These are phyloP conservation scores for Geotrypetes seraphini DNA, from an alignment of 2,797 vertebrate genomes.

Conservation along the genomic window DNA sequence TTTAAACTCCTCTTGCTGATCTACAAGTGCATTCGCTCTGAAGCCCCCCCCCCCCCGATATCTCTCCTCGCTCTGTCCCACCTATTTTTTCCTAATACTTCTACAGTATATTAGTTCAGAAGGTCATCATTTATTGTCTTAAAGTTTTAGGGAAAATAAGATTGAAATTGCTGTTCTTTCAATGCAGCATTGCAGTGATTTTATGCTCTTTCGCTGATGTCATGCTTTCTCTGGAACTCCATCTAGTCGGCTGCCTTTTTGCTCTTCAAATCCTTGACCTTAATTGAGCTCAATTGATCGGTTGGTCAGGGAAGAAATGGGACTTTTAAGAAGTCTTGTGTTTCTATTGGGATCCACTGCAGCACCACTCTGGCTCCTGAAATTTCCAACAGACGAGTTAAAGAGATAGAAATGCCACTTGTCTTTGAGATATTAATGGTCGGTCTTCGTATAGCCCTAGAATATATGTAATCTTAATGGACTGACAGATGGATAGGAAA, in stretches of 20 bases:
- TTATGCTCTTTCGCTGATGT: background rate
- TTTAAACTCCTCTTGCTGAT: too few relatives aligned
- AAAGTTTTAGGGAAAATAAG: too few relatives aligned
- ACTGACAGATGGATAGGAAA: too few relatives aligned
- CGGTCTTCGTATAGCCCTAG: background rate
- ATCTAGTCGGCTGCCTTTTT: too few relatives aligned
- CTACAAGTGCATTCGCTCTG: too few relatives aligned
- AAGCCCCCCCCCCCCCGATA: too few relatives aligned
- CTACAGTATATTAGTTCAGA: too few relatives aligned
- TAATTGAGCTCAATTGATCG: background rate
- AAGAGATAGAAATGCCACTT: background rate
- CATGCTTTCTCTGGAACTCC: fast-evolving
- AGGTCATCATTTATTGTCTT: too few relatives aligned
- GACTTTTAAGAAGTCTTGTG: background rate
- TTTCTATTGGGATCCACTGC: background rate
- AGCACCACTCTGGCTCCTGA: fast-evolving
- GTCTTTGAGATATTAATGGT: background rate
- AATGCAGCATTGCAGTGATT: background rate
- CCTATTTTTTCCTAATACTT: too few relatives aligned
- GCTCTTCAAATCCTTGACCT: background rate
- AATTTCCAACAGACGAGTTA: background rate
- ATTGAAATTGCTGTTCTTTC: background rate
- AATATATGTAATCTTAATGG: too few relatives aligned
- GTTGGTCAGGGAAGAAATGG: background rate
- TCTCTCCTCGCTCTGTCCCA: too few relatives aligned